These are phyloP conservation scores for Drosophila maculinotata DNA, from an alignment of 2,888 invertebrate genomes.

Conservation along the genomic window DNA sequence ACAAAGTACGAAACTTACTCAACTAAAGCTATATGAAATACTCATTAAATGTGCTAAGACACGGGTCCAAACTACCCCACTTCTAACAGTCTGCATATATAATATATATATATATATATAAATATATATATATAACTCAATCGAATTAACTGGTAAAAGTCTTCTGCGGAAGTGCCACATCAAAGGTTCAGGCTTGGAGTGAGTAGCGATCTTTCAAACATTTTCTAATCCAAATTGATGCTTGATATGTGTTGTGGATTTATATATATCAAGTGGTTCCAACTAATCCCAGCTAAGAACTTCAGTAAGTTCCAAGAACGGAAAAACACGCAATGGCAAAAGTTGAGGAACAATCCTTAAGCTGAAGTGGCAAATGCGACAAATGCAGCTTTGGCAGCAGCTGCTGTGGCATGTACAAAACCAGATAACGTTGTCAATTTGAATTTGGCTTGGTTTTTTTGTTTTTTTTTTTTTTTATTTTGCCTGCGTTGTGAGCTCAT, in stretches of 20 bases:
- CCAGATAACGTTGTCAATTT: slow-evolving; percentile 35
- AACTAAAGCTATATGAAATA: slow-evolving; percentile 1
- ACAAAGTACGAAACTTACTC: slow-evolving; percentile 17
- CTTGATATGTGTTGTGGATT: not conserved
- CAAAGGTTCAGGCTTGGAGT: no score
- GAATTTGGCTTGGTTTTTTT: slow-evolving; percentile 7
- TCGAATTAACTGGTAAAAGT: no score
- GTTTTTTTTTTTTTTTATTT: no score
- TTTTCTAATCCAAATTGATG: slow-evolving; percentile 3
- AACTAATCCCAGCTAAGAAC: slow-evolving; percentile 9
- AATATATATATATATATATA: no score
- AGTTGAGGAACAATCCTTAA: slow-evolving; percentile 14
- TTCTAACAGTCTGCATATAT: no score
- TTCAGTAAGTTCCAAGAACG: slow-evolving; percentile 1
- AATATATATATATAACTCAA: no score
- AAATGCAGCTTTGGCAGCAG: slow-evolving; percentile 25
- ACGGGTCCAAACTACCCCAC: no score
- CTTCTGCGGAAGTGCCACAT: no score
- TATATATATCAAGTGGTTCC: slow-evolving; percentile 9
- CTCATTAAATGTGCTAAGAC: no score
- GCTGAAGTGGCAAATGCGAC: slow-evolving; percentile 26
- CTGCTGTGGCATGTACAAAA: slow-evolving; percentile 8
- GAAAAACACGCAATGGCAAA: slow-evolving; percentile 1
- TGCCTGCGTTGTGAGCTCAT: slow-evolving; percentile 8
- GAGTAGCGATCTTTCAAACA: not conserved